Conservation (phyloP, 2,888 invertebrate species). For the Clivina fossor region DNA sequence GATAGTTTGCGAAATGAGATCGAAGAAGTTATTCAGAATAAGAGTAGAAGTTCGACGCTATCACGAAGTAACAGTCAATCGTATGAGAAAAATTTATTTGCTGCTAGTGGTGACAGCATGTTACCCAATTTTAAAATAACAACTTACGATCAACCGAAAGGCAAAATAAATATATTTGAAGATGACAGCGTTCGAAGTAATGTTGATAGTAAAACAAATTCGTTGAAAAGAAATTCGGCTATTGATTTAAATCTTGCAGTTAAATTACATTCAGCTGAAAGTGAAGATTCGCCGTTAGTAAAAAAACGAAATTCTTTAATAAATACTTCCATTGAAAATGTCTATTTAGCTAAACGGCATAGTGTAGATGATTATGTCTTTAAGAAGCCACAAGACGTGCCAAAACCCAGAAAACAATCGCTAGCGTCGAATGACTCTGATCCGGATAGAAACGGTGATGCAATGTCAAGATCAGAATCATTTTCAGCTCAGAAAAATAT, state of each 20-base stretch:
- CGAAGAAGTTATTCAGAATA: conserved; percentile 42
- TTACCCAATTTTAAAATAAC: conserved; percentile 54
- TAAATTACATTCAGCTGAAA: conserved; percentile 3
- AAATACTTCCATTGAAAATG: conserved; percentile 46
- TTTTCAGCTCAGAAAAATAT: conserved; percentile 41
- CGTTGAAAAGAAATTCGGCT: conserved; percentile 39
- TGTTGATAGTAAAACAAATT: conserved; percentile 39
- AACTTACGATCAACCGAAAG: conserved; percentile 51
- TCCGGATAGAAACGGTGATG: conserved; percentile 23
- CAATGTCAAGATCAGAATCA: conserved; percentile 48
- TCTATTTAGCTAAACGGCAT: conserved; percentile 40
- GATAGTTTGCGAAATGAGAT: conserved; percentile 42
- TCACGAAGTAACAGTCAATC: conserved; percentile 24
- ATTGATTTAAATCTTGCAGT: conserved; percentile 29
- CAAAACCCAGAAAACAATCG: conserved; percentile 14
- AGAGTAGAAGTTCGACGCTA: conserved; percentile 27
- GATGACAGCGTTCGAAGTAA: conserved; percentile 53
- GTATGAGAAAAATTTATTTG: conserved; percentile 20
- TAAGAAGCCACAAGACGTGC: conserved; percentile 43
- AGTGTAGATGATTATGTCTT: conserved; percentile 43
- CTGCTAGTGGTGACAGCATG: conserved; percentile 35
- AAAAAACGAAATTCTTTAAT: conserved; percentile 35
- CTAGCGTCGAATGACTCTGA: conserved; percentile 9
- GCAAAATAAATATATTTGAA: conserved; percentile 53
- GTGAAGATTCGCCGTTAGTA: conserved; percentile 1